These are phyloP conservation scores for Drosophila aff. DNA, from an alignment of 1,140 invertebrate genomes.

Conservation along the genomic window DNA sequence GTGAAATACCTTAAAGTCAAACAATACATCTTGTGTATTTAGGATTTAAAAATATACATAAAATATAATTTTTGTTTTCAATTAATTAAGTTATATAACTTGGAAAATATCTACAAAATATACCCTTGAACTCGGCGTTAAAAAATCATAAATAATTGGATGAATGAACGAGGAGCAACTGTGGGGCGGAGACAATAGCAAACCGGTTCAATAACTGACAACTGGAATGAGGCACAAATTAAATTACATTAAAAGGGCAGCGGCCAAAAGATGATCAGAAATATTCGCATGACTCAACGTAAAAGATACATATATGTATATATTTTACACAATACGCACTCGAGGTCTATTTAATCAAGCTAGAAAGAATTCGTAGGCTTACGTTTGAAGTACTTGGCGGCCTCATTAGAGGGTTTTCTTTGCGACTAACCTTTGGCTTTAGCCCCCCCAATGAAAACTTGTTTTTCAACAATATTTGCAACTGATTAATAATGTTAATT, in stretches of 20 bases:
- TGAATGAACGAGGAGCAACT: neutral
- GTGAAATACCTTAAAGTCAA: neutral
- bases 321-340: constrained; percentile 35
- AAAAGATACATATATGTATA: constrained; percentile 3
- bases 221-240: constrained; percentile 60
- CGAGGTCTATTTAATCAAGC: constrained; percentile 39
- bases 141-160: constrained; percentile 33
- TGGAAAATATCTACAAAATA: neutral
- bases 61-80: neutral
- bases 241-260: constrained; percentile 76
- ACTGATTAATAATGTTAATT: constrained; percentile 36
- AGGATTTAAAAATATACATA: neutral
- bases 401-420: constrained; percentile 55
- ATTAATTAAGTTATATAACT: neutral
- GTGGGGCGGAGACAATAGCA: constrained; percentile 41
- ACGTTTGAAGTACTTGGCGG: constrained; percentile 49
- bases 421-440: constrained; percentile 48
- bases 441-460: constrained; percentile 51
- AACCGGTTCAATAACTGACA: constrained; percentile 75
- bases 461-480: constrained; percentile 52
- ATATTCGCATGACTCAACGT: constrained; percentile 45
- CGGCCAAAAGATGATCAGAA: constrained; percentile 54
- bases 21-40: neutral
- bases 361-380: constrained; percentile 27
- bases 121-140: constrained; percentile 8